These are phyloP conservation scores for Conus canariensis DNA, from an alignment of 2,888 invertebrate species.

Conservation along the genomic window DNA sequence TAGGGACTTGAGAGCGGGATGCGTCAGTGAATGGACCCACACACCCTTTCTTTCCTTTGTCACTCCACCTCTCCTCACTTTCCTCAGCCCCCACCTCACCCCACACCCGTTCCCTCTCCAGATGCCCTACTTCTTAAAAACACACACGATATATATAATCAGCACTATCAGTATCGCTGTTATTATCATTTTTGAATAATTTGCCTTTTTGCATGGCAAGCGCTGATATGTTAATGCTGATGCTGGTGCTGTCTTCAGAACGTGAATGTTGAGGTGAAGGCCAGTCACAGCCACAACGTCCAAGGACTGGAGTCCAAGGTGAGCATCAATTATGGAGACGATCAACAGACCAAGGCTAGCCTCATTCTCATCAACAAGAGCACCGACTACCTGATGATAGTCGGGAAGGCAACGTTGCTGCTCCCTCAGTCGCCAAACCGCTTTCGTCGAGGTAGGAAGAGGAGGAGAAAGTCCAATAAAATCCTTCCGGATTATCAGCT, in stretches of 20 bases:
- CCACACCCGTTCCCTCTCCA: too few relatives aligned
- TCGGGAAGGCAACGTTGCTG: neutral
- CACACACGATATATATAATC: too few relatives aligned
- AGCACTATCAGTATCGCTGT: too few relatives aligned
- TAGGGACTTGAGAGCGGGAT: too few relatives aligned
- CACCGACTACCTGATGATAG: constrained; percentile 9
- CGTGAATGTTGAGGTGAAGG: constrained; percentile 26
- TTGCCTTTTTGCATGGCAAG: too few relatives aligned
- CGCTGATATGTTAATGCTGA: too few relatives aligned
- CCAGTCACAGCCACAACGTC: constrained; percentile 32
- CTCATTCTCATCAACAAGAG: constrained; percentile 39
- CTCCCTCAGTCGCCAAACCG: constrained; percentile 24
- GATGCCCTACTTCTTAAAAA: too few relatives aligned
- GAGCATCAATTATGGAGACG: neutral
- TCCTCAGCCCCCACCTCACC: too few relatives aligned
- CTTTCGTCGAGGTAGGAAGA: constrained; percentile 22
- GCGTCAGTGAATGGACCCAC: too few relatives aligned
- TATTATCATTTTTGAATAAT: too few relatives aligned
- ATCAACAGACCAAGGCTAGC: constrained; percentile 12
- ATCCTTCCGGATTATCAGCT: constrained; percentile 54
- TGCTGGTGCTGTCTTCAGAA: neutral
- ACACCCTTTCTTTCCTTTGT: too few relatives aligned
- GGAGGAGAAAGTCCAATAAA: constrained; percentile 48
- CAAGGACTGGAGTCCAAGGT: constrained; percentile 34
- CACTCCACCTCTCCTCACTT: too few relatives aligned